Evolutionary conservation across 2,113 vertebrate genomes (phyloP), one percentile per base, ranked within the genome.

Genomic region (Ranitomeya imitator): DNA sequence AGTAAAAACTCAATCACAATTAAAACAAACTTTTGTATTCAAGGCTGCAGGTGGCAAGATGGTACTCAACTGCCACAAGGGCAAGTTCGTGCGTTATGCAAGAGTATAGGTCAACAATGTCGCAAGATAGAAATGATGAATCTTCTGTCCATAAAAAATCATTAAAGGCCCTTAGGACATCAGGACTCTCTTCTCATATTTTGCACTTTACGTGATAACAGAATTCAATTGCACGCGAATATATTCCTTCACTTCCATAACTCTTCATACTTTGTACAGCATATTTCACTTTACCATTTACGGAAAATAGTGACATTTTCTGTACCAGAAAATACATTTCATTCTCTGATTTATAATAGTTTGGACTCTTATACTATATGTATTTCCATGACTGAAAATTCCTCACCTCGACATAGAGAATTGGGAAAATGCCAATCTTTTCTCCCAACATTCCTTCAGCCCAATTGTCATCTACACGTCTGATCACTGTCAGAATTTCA

Each of bases 401-500:
- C 21, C 94, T 96, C 95, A 99, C 98, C 97, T 99, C 98, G 89
- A 99, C 98, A 3, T 99, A 99, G 37, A 99, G 94, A 81, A 99
- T 97, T 63, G 98, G 98, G 83, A 99, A 99, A 92, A 99, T 99
- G 76, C 98, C 98, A 82, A 99, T 97, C 94, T 98, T 99, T 94
- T 99, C 98, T 93, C 98, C 97, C 92, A 99, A 93, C 98, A 99
- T 99, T 92, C 98, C 98, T 94, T 99, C 98, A 6, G 98, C 98
- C 98, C 98, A 99, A 94, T 99, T 99, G 91, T 99, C 98, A 89
- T 99, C 98, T 91, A 99, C 98, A 92, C 98, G 95, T 90, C 98
- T 97, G 92, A 99, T 99, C 91, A 99, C 98, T 0, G 98, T 99
- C 91, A 99, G 94, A 90, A 99, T 96, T 93, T 99, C 98, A 92